phyloP scores from a whole-genome alignment of 2,113 vertebrate genomes.

The Oceanodroma tethys region DNA sequence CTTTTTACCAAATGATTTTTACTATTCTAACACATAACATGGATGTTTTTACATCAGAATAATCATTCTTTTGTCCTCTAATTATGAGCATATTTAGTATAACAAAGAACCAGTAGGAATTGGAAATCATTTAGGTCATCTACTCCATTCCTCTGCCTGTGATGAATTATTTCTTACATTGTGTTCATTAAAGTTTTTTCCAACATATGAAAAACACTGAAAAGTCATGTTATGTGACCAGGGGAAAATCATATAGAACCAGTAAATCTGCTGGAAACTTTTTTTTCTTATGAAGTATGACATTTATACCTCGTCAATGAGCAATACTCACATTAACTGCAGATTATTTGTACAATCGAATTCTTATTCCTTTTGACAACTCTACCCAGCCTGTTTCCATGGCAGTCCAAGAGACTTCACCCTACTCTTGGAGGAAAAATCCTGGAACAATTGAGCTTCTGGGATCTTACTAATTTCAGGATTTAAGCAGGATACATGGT shows the following conservation, averaged over 20 bases:
- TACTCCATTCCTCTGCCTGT: neutral
- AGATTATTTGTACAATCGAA: neutral
- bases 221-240: neutral
- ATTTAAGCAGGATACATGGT: neutral
- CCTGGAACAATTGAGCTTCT: neutral
- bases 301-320: conserved; percentile 9
- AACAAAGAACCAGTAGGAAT: neutral
- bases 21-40: neutral
- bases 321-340: neutral
- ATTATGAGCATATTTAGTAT: neutral
- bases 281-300: neutral
- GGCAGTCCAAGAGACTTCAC: neutral
- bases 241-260: neutral
- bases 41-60: neutral
- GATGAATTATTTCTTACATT: neutral
- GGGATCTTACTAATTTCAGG: neutral
- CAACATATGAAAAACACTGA: neutral
- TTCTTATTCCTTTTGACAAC: neutral
- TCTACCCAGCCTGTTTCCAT: neutral
- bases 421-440: neutral
- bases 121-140: neutral
- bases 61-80: neutral
- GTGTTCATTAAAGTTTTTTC: neutral
- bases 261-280: conserved; percentile 14
- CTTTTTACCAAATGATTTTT: neutral